A percentile compares a stretch with the other conserved stretches of the same genome.
phyloP scores from a whole-genome alignment of 2,888 invertebrate genomes.

The Boloria euphrosyne region DNA sequence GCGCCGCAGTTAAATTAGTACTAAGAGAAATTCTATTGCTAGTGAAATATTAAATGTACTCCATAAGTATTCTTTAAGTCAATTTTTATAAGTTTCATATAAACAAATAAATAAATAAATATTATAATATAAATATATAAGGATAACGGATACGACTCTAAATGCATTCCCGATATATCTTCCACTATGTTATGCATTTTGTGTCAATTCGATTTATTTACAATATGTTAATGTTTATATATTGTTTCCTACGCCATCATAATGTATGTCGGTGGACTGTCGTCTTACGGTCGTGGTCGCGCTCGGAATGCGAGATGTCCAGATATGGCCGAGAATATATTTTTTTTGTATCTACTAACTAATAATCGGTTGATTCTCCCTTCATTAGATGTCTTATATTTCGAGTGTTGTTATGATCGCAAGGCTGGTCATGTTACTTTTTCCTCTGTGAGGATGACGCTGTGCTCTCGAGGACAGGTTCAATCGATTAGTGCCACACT shows the following conservation, averaged over 20 bases:
- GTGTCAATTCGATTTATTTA: slow-evolving; percentile 48
- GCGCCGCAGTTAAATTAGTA: slow-evolving; percentile 51
- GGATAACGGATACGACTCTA: slow-evolving; percentile 54
- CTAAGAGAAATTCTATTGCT: slow-evolving; percentile 50
- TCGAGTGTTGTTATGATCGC: neutral
- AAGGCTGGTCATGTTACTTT: slow-evolving; percentile 36
- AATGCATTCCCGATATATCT: slow-evolving; percentile 74
- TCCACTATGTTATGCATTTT: slow-evolving; percentile 67
- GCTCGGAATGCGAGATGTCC: no score
- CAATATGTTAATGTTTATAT: slow-evolving; percentile 21
- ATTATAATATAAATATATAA: slow-evolving; percentile 47
- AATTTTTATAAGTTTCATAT: slow-evolving; percentile 71
- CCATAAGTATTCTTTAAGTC: slow-evolving; percentile 58
- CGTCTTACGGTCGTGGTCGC: slow-evolving; percentile 1
- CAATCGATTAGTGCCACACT: neutral
- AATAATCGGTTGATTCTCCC: no score
- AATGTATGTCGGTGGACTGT: slow-evolving; percentile 16
- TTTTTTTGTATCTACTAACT: no score
- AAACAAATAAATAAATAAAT: slow-evolving; percentile 32
- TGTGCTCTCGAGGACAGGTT: slow-evolving; percentile 23
- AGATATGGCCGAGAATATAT: no score
- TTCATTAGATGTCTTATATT: neutral
- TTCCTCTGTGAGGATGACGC: slow-evolving; percentile 56
- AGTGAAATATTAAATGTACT: slow-evolving; percentile 50
- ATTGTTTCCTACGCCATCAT: slow-evolving; percentile 20